Percentiles rank a stretch among this genome's conserved stretches.
phyloP scores from a whole-genome alignment of 2,888 invertebrate species.

The Tetropium fuscum region DNA sequence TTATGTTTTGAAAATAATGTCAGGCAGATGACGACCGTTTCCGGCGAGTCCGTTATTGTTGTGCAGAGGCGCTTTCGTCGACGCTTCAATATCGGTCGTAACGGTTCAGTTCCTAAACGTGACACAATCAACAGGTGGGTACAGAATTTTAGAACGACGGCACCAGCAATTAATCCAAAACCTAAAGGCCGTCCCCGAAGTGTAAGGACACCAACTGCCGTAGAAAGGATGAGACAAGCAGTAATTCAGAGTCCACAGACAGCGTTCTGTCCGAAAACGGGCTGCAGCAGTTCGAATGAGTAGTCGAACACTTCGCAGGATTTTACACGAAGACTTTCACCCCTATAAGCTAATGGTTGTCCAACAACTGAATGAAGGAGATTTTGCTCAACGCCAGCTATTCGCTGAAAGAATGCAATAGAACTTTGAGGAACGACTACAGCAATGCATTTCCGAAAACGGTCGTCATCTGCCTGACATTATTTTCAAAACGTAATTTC shows the following conservation, averaged over 20 bases:
- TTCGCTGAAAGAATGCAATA: constrained; percentile 23
- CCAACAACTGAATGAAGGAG: constrained; percentile 25
- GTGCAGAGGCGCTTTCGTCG: not conserved
- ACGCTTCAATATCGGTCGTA: not conserved
- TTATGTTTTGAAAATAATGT: too few relatives aligned
- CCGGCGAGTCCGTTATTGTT: not conserved
- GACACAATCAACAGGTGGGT: not conserved
- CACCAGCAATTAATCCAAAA: constrained; percentile 4
- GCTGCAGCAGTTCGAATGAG: constrained; percentile 15
- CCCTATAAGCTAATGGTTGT: constrained; percentile 29
- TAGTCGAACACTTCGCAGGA: constrained; percentile 11
- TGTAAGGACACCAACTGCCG: constrained; percentile 17
- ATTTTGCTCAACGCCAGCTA: constrained; percentile 17
- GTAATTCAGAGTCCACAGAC: constrained; percentile 16
- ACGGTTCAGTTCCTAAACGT: not conserved
- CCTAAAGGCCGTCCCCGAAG: constrained; percentile 18
- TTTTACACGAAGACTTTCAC: constrained; percentile 25
- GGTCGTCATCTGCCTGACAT: too few relatives aligned
- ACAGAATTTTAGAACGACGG: not conserved
- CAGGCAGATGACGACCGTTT: not conserved
- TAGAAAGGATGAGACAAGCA: constrained; percentile 16
- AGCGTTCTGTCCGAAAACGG: constrained; percentile 21
- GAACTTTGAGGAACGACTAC: too few relatives aligned
- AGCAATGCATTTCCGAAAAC: too few relatives aligned
- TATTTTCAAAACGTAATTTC: too few relatives aligned